Evolutionary conservation across 2,888 invertebrate genomes (phyloP).

Genomic region (Hemicrepidius hirtus): DNA sequence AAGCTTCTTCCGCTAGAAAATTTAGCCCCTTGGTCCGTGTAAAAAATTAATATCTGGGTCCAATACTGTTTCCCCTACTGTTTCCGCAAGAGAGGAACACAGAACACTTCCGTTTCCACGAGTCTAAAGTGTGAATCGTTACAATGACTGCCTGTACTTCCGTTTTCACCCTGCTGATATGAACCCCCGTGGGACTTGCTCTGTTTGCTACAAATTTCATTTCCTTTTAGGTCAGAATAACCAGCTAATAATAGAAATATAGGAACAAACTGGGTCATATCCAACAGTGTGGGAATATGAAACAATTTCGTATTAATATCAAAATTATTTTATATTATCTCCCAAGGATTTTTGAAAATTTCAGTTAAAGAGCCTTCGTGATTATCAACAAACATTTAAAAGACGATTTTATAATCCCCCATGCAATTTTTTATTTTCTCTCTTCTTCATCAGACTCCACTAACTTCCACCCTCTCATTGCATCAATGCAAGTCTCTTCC

Average conservation of each 20-base stretch:
- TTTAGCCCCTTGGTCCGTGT: constrained; percentile 22
- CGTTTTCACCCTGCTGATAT: constrained; percentile 39
- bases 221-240: neutral
- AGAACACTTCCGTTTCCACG: constrained; percentile 51
- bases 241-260: neutral
- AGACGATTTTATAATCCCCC: too few species aligned
- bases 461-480: too few species aligned
- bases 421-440: too few species aligned
- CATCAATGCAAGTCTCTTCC: too few species aligned
- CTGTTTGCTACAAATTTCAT: constrained; percentile 19
- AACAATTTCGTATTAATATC: too few species aligned
- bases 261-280: neutral
- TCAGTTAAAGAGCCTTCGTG: too few species aligned
- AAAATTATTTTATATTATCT: too few species aligned
- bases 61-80: constrained; percentile 39
- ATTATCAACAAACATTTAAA: too few species aligned
- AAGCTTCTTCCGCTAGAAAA: constrained; percentile 51
- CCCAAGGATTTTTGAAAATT: too few species aligned
- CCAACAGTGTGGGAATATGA: neutral
- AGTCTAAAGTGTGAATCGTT: constrained; percentile 47
- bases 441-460: too few species aligned
- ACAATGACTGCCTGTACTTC: constrained; percentile 43
- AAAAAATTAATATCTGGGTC: constrained; percentile 38
- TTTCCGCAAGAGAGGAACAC: neutral
- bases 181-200: constrained; percentile 39